These are phyloP conservation scores for Caenorhabditis afra DNA, from an alignment of 2,888 invertebrate species.

Conservation along the genomic window DNA sequence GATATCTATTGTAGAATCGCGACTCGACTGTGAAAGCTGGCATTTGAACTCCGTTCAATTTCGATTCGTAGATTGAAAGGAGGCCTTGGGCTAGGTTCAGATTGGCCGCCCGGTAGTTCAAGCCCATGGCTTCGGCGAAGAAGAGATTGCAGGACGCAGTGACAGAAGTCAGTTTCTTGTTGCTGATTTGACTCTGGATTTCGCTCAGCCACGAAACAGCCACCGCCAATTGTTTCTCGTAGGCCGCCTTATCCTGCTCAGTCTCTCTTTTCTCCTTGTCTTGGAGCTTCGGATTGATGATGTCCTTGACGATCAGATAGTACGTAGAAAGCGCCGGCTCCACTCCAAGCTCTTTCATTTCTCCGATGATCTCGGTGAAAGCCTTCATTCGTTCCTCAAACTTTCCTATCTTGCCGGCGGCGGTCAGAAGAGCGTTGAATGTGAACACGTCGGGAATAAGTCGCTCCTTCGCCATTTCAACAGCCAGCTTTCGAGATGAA, in stretches of 20 bases:
- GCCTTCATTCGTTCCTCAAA: slow-evolving; percentile 42
- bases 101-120: slow-evolving; percentile 63
- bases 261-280: slow-evolving; percentile 37
- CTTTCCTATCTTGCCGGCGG: slow-evolving; percentile 45
- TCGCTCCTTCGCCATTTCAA: slow-evolving; percentile 55
- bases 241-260: slow-evolving; percentile 18
- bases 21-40: slow-evolving; percentile 67
- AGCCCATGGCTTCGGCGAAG: slow-evolving; percentile 64
- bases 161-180: slow-evolving; percentile 28
- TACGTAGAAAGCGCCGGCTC: slow-evolving; percentile 66
- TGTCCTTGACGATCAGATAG: slow-evolving; percentile 48
- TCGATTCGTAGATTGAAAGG: slow-evolving; percentile 64
- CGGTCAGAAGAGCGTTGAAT: slow-evolving; percentile 53
- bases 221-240: slow-evolving; percentile 28
- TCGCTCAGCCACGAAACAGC: slow-evolving; percentile 68
- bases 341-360: slow-evolving; percentile 64
- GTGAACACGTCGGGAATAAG: slow-evolving; percentile 57
- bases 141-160: slow-evolving; percentile 55
- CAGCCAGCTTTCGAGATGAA: slow-evolving; percentile 25
- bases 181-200: slow-evolving; percentile 58
- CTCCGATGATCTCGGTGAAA: slow-evolving; percentile 60
- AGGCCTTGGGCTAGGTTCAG: slow-evolving; percentile 67
- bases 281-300: slow-evolving; percentile 42
- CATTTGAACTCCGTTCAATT: slow-evolving; percentile 72
- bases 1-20: slow-evolving; percentile 70